These are phyloP conservation scores for Oscheius sp. DNA, from an alignment of 2,888 invertebrate species.

Conservation along the genomic window DNA sequence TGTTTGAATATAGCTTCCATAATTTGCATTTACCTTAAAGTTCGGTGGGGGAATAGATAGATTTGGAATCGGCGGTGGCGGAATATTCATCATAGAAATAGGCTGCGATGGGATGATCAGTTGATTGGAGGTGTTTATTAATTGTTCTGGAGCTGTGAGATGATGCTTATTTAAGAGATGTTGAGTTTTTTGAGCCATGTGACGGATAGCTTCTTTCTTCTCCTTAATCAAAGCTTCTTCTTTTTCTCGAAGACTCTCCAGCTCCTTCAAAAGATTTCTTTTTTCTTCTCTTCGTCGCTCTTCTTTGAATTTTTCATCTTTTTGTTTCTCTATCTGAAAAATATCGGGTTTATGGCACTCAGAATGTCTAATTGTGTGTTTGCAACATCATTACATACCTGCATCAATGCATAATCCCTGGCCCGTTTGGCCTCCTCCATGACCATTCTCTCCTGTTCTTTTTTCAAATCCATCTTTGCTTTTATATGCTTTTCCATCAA, in stretches of 20 bases:
- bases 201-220: background rate
- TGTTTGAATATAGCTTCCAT: background rate
- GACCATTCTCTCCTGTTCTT: background rate
- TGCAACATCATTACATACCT: no score
- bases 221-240: no score
- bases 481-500: slow-evolving; percentile 3
- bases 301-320: background rate
- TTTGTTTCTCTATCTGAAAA: background rate
- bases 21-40: background rate
- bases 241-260: background rate
- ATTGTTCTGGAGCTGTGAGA: background rate
- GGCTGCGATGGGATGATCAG: background rate
- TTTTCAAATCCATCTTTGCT: background rate
- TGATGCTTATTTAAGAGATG: background rate
- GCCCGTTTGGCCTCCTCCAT: background rate
- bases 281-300: slow-evolving; percentile 1
- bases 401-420: background rate
- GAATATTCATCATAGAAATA: background rate
- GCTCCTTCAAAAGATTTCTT: background rate
- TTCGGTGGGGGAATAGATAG: slow-evolving; percentile 2
- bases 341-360: no score
- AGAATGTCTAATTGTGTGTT: no score
- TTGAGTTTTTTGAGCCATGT: background rate
- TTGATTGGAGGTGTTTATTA: background rate
- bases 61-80: background rate